phyloP scores from a whole-genome alignment of 2,113 vertebrate species.

The Lynx canadensis region DNA sequence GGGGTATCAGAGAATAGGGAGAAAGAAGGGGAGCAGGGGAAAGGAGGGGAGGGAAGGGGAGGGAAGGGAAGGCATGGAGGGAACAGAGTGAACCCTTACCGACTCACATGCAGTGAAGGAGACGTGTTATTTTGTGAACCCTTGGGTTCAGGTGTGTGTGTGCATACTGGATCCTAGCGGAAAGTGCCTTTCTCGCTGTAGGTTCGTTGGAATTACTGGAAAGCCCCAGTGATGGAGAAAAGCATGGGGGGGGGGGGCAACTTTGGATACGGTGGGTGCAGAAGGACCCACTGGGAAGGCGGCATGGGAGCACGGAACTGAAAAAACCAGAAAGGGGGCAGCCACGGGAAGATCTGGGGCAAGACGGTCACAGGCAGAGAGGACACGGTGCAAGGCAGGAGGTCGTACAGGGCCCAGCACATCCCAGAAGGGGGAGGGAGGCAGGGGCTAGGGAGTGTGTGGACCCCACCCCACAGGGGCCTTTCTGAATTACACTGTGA shows the following conservation, averaged over 20 bases:
- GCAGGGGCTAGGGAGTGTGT: fast-evolving
- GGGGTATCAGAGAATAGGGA: background rate
- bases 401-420: background rate
- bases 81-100: fast-evolving
- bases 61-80: too few species aligned
- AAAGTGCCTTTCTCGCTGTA: background rate
- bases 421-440: too few species aligned
- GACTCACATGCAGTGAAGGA: background rate
- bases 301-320: background rate
- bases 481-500: too few species aligned
- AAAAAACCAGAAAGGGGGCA: too few species aligned
- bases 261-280: background rate
- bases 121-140: background rate
- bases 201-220: background rate
- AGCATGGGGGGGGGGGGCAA: too few species aligned
- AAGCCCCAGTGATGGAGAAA: background rate
- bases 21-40: background rate
- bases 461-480: fast-evolving
- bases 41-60: too few species aligned
- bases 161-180: fast-evolving
- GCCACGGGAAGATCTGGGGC: background rate
- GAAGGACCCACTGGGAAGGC: background rate
- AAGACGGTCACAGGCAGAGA: background rate
- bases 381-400: too few species aligned
- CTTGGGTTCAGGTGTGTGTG: background rate